phyloP scores from a whole-genome alignment of 2,797 vertebrate genomes.

The Otolemur crassicaudatus region DNA sequence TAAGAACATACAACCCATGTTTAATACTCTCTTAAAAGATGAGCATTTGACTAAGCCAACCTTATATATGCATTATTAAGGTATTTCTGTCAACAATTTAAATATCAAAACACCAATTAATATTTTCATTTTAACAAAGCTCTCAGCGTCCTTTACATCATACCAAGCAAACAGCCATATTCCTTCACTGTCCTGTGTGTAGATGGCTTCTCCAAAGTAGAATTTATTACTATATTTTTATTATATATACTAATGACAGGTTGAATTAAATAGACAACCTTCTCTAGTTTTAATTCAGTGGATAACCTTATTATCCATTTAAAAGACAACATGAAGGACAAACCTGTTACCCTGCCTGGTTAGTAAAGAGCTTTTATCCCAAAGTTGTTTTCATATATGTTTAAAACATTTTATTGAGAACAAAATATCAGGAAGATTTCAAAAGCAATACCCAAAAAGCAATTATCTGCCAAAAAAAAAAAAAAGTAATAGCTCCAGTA shows the following conservation, averaged over 20 bases:
- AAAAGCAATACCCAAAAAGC: not conserved
- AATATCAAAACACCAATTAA: not conserved
- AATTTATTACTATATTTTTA: not conserved
- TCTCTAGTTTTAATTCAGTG: conserved; percentile 17
- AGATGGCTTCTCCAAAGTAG: not conserved
- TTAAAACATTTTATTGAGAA: conserved; percentile 51
- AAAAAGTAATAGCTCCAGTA: not conserved
- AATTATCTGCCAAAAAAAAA: conserved; percentile 1
- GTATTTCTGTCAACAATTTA: not conserved
- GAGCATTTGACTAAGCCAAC: not conserved
- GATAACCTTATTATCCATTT: not conserved
- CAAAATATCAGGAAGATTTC: conserved; percentile 34
- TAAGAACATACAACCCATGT: not conserved
- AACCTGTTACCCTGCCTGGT: not conserved
- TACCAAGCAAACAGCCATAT: not conserved
- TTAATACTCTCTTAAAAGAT: not conserved
- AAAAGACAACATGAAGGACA: not conserved
- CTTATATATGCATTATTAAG: not conserved
- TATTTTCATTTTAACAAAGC: conserved; percentile 13
- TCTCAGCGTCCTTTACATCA: not conserved
- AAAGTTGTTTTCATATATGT: conserved; percentile 1
- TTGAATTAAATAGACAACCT: not conserved
- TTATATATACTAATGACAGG: not conserved
- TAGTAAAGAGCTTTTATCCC: not conserved
- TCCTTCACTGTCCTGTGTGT: not conserved